Base-by-base conservation (phyloP, 2,797 vertebrate species). In the Selene dorsalis region DNA sequence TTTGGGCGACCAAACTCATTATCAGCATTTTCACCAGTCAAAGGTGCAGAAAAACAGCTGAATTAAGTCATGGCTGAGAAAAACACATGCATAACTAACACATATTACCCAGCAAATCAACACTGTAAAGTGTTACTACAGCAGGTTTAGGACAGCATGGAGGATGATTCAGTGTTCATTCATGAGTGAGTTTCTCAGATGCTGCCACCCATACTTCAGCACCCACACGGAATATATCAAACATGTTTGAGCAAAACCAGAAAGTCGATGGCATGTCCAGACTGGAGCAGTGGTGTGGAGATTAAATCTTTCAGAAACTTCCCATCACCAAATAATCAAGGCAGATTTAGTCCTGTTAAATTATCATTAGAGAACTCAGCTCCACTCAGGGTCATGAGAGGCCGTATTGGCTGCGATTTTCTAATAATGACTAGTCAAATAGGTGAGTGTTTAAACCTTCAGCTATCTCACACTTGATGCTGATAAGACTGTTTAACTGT, bases 221-320 rank as follows among this genome's bases (percentile, higher is more conserved):
- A 57, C 58, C 45, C 58, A 58, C 48, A 69, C 62, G 60, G 80
- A 84, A 86, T 75, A 74, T 58, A 75, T 83, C 79, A 73, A 82
- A 80, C 78, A 28, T 82, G 79, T 87, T 60, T 59, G 77, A 75
- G 66, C 80, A 72, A 28, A 83, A 77, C 84, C 79, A 63, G 28
- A 69, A 69, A 63, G 67, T 72, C 73, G 50, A 2, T 9, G 74
- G 63, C 84, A 16, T 66, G 88, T 75, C 85, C 75, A 57, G 75
- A 86, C 88, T 73, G 71, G 88, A 88, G 75, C 73, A 39, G 64
- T 82, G 61, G 73, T 75, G 48, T 65, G 62, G 52, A 30, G 64
- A 76, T 45, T 58, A 66, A 80, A 52, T 77, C 66, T 68, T 41
- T 41, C 43, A 38, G 57, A 75, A 82, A 72, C 47, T 24, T 39